These are phyloP conservation scores for Gymnogyps californianus DNA, from an alignment of 2,113 vertebrate species.

Conservation along the genomic window DNA sequence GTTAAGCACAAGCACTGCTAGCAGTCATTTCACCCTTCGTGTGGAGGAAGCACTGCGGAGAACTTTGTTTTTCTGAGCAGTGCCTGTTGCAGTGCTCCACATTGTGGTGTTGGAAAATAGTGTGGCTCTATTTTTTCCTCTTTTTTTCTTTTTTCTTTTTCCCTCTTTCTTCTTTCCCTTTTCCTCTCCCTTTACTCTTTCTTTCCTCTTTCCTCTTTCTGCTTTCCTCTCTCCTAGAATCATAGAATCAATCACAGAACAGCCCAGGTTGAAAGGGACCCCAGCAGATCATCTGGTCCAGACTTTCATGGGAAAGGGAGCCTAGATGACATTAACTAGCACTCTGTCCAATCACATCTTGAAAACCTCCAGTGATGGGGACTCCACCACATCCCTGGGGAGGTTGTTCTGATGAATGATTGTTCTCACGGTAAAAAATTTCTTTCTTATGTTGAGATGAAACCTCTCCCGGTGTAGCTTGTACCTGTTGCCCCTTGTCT, in stretches of 20 bases:
- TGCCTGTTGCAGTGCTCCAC: neutral
- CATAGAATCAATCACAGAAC: neutral
- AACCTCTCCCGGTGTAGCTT: neutral
- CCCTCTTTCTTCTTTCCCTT: neutral
- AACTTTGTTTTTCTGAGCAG: neutral
- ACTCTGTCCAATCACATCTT: neutral
- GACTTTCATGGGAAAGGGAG: neutral
- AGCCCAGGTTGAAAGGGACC: fast-evolving
- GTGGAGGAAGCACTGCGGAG: neutral
- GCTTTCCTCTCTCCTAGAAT: neutral
- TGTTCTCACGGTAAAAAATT: neutral
- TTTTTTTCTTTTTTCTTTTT: neutral
- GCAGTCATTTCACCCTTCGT: neutral
- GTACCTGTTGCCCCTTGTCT: neutral
- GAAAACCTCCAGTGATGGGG: neutral
- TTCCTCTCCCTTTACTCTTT: neutral
- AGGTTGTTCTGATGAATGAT: neutral
- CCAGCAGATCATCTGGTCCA: neutral
- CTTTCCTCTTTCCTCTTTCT: neutral
- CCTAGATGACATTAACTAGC: neutral
- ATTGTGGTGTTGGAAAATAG: neutral
- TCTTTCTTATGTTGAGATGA: neutral
- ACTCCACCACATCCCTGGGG: fast-evolving
- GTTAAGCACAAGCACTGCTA: neutral
- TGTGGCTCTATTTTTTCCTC: fast-evolving